Conservation (phyloP, 2,113 vertebrate species). For the Bagarius yarrelli region DNA sequence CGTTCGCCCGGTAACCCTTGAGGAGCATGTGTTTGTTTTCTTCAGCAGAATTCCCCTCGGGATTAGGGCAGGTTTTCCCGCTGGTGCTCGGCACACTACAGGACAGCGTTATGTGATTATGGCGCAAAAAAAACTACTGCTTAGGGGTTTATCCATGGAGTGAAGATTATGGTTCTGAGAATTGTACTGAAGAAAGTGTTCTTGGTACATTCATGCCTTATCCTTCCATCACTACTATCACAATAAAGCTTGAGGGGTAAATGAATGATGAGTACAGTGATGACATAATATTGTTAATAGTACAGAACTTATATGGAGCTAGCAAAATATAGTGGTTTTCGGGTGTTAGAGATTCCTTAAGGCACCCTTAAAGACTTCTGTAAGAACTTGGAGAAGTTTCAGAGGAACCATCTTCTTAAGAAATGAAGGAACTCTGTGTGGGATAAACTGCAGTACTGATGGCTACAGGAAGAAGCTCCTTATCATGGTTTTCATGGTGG, state of each 20-base stretch:
- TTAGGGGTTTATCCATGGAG: background rate
- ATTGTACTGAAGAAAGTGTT: background rate
- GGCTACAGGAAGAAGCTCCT: background rate
- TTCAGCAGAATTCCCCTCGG: background rate
- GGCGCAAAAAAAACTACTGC: background rate
- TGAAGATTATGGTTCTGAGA: background rate
- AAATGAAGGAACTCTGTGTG: background rate
- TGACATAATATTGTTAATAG: background rate
- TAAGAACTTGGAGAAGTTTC: background rate
- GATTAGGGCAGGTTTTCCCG: background rate
- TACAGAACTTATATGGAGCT: background rate
- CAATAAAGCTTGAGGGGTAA: background rate
- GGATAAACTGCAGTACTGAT: background rate
- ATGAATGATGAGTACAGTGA: background rate
- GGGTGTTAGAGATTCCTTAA: background rate
- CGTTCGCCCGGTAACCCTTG: background rate
- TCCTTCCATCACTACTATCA: background rate
- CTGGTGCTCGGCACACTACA: background rate
- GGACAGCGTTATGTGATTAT: constrained; percentile 29
- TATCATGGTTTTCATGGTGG: background rate
- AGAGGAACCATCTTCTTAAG: background rate
- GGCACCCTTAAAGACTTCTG: background rate
- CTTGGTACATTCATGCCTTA: background rate
- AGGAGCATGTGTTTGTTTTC: constrained; percentile 3
- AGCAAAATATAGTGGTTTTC: background rate